Evolutionary conservation across 2,113 vertebrate genomes (phyloP).

Genomic region (Acanthochromis polyacanthus): DNA sequence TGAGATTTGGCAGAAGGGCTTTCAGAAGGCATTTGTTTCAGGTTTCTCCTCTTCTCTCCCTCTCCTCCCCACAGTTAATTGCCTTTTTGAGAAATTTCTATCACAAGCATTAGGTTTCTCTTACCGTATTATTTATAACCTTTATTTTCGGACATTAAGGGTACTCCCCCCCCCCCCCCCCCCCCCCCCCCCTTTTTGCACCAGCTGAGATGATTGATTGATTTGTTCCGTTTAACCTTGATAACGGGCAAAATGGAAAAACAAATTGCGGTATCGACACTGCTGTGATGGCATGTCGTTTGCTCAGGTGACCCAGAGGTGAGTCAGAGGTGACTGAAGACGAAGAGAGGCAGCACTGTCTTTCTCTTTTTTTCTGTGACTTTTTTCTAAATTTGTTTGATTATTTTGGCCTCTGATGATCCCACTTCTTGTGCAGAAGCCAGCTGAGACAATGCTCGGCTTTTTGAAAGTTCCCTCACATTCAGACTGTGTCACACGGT

Average conservation of each 20-base stretch:
- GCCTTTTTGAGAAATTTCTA: constrained; percentile 81
- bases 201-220: constrained; percentile 85
- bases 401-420: constrained; percentile 4
- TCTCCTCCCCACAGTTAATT: constrained; percentile 75
- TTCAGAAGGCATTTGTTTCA: constrained; percentile 86
- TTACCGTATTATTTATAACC: constrained; percentile 79
- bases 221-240: constrained; percentile 87
- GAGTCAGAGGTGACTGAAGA: constrained; percentile 72
- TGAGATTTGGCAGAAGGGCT: constrained; percentile 83
- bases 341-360: constrained; percentile 29
- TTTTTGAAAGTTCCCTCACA: constrained; percentile 49
- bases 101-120: constrained; percentile 77
- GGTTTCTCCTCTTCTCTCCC: constrained; percentile 74
- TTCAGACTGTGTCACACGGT: constrained; percentile 32
- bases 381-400: constrained; percentile 21
- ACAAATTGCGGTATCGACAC: constrained; percentile 86
- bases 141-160: constrained; percentile 75
- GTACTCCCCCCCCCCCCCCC: constrained; percentile 34
- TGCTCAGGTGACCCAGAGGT: constrained; percentile 80
- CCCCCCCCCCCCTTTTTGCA: constrained; percentile 38
- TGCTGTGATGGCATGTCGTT: constrained; percentile 76
- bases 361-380: constrained; percentile 13
- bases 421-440: constrained; percentile 18
- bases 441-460: constrained; percentile 13
- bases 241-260: constrained; percentile 85